Base-by-base conservation (phyloP, 2,113 vertebrate species). In the Sinocyclocheilus anshuiensis region DNA sequence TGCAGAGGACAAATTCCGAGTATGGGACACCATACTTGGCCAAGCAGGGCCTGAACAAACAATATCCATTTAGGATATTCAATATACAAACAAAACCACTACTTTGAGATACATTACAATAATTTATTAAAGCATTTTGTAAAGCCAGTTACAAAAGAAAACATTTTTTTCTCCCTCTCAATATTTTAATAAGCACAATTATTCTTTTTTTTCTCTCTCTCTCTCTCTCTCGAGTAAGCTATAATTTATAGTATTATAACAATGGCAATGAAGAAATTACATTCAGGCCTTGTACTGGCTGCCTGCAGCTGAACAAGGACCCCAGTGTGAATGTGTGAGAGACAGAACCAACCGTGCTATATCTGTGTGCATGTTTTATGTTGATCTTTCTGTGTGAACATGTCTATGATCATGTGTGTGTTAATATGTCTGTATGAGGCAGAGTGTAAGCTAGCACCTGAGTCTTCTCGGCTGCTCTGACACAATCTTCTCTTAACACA, bases 111-210 rank as follows among this genome's bases (percentile, higher is more conserved):
- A 86, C 71, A 92, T 92, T 93, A 88, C 90, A 95, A 93, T 94
- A 94, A 94, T 97, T 97, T 97, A 96, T 96, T 97, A 96, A 96
- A 96, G 92, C 94, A 95, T 93, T 94, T 96, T 96, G 95, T 97
- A 96, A 97, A 97, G 95, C 96, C 96, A 96, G 95, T 97, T 97
- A 96, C 95, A 96, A 96, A 94, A 92, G 88, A 89, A 92, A 84
- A 90, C 84, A 24, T 42, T 92, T 87, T 39, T 72, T 13, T 53
- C 50, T 16, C 88, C 92, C 86, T 92, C 79, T 92, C 57, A 79
- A 72, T 55, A 55, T 93, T 93, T 87, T 90, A 95, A 95, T 91
- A 89, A 96, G 93, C 92, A 96, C 94, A 94, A 92, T 92, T 91
- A 92, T 75, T 86, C 2, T 42, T 33, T 2, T 33, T 2, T 29